Base-by-base conservation (phyloP, 2,797 vertebrate species). In the Sebastes vulpes region DNA sequence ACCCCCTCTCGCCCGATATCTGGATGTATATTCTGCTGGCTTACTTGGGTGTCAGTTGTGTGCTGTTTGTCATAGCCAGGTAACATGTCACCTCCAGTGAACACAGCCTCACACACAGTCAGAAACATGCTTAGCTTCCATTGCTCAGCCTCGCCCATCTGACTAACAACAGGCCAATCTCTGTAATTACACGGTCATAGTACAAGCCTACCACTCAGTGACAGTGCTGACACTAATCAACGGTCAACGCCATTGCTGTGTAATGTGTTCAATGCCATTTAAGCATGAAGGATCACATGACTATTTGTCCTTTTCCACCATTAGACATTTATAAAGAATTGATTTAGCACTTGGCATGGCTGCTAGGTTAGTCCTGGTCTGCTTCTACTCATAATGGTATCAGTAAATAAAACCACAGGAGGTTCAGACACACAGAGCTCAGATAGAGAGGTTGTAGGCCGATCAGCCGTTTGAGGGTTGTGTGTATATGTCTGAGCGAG, bases 21-120 rank as follows among this genome's bases (percentile, higher is more conserved):
- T 99, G 98, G 98, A 99, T 99, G 98, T 99, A 99, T 99, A 99
- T 99, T 99, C 98, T 99, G 98, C 98, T 99, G 97, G 98, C 98
- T 97, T 99, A 98, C 98, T 99, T 99, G 98, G 98, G 98, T 98
- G 98, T 99, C 98, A 99, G 98, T 99, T 99, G 98, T 99, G 98
- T 99, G 98, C 98, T 99, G 98, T 99, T 99, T 99, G 98, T 99
- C 98, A 99, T 99, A 97, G 98, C 98, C 98, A 99, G 98, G 98
- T 99, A 99, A 99, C 98, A 99, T 98, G 96, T 92, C 96, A 90
- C 91, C 83, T 87, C 57, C 86, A 76, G 91, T 52, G 67, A 82
- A 87, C 87, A 83, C 84, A 81, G 83, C 77, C 67, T 82, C 82
- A 93, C 85, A 91, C 85, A 87, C 84, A 83, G 88, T 84, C 78